Percentiles rank a stretch among this genome's conserved stretches.
Evolutionary conservation across 1,140 invertebrate species (phyloP).

Genomic region (Anadara kagoshimensis): DNA sequence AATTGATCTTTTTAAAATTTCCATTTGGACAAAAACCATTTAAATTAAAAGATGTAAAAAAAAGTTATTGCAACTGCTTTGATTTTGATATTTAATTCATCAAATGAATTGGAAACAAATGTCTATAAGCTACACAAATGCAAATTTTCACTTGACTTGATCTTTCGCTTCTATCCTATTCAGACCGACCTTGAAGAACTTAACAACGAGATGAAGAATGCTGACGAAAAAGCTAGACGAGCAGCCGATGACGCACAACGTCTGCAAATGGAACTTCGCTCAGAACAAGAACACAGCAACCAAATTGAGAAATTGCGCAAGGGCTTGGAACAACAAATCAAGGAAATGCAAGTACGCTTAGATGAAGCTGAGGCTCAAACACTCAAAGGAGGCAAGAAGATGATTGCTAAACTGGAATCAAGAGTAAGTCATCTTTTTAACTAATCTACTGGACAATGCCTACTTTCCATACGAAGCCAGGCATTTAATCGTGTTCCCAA

Average conservation of each 20-base stretch:
- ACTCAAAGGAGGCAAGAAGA: slow-evolving; percentile 96
- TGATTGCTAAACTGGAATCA: slow-evolving; percentile 78
- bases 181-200: slow-evolving; percentile 73
- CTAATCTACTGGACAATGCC: too few species aligned
- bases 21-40: too few species aligned
- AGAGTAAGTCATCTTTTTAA: slow-evolving; percentile 61
- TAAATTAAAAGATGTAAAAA: too few species aligned
- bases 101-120: too few species aligned
- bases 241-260: slow-evolving; percentile 98
- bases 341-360: slow-evolving; percentile 94
- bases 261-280: slow-evolving; percentile 97
- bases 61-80: too few species aligned
- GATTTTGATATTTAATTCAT: too few species aligned
- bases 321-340: slow-evolving; percentile 96
- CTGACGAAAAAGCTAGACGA: slow-evolving; percentile 78
- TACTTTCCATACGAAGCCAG: too few species aligned
- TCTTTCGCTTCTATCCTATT: background rate
- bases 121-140: too few species aligned
- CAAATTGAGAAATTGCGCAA: slow-evolving; percentile 99
- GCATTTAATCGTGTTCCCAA: too few species aligned
- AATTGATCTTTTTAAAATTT: too few species aligned
- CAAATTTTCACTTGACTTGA: too few species aligned
- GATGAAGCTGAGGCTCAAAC: slow-evolving; percentile 97
- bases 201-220: slow-evolving; percentile 66
- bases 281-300: slow-evolving; percentile 98